Evolutionary conservation across 1,140 invertebrate species (phyloP), one percentile per base, ranked within the genome.

Genomic region (Brachionus rotundiformis): DNA sequence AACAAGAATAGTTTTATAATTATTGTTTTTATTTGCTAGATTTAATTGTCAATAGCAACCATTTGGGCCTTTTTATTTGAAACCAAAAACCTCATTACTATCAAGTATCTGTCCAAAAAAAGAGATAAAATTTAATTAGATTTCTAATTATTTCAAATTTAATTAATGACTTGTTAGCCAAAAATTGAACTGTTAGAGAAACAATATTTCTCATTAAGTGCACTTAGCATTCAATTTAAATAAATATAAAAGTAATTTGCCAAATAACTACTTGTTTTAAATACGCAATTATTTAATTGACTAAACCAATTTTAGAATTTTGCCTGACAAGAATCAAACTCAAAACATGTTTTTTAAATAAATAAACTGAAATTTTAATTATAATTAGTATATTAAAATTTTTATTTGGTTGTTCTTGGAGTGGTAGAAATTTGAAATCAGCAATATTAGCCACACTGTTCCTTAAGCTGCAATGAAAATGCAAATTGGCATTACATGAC

Each of bases 1-100:
- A 68, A 68, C 27, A 68, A 33, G 63, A 68, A 68, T 68, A 68
- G 63, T 68, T 68, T 68, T 68, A 36, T 68, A 68, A 68, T 68
- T 29, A 68, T 68, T 68, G 27, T 68, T 68, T 68, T 68, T 16
- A 31, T 33, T 36, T 68, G 31, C n/a, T 33, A 27, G 61, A 25
- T 63, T 63, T 63, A 5, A 68, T 68, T 36, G 63, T 68, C 63
- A 68, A 68, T 68, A 33, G 63, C 63, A 68, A 68, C 63, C 63
- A 36, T 29, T 16, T 68, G 16, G 19, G 4, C n/a, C n/a, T n/a
- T 63, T 63, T 29, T 31, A 19, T 39, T 39, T 2, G 1, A 39
- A 8, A 16, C 47, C 4, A 54, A 54, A 54, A 19, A 54, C 47
- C 47, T 54, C 8, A 19, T 54, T 54, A 16, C 47, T 8, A 19